Evolutionary conservation across 2,113 vertebrate genomes (phyloP).

Genomic region (Piaya cayana): DNA sequence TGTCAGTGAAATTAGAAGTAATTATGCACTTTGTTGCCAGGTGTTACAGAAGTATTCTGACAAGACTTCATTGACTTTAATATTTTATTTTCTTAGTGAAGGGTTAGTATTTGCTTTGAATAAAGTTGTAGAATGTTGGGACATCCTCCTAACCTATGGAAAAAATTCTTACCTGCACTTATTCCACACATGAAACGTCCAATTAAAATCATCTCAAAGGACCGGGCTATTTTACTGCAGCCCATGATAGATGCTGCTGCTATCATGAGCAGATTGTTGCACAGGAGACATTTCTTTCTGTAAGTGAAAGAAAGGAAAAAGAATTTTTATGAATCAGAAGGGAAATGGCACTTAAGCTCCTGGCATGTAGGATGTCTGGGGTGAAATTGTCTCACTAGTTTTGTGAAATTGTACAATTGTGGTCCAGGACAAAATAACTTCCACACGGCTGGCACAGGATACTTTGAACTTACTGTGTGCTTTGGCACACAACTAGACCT

Average conservation of each 20-base stretch:
- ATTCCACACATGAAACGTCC: conserved; percentile 80
- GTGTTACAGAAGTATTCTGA: not conserved
- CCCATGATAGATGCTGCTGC: conserved; percentile 74
- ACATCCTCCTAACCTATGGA: not conserved
- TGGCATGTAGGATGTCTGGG: not conserved
- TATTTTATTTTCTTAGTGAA: not conserved
- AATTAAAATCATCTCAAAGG: conserved; percentile 81
- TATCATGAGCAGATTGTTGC: conserved; percentile 76
- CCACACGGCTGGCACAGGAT: not conserved
- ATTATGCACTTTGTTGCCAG: not conserved
- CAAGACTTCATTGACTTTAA: not conserved
- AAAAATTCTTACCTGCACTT: conserved; percentile 71
- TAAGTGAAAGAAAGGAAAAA: not conserved
- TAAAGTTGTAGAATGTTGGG: not conserved
- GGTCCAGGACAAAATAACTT: not conserved
- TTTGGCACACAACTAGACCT: not conserved
- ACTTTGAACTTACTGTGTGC: not conserved
- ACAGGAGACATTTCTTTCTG: conserved; percentile 79
- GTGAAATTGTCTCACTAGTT: not conserved
- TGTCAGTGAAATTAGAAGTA: not conserved
- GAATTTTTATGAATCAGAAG: not conserved
- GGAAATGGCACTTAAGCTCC: not conserved
- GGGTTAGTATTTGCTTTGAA: not conserved
- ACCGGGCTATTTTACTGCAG: conserved; percentile 72
- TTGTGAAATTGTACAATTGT: not conserved